A percentile compares a stretch with the other conserved stretches of the same genome.
Evolutionary conservation across 2,113 vertebrate species (phyloP).

Genomic region (Leptosomus discolor): DNA sequence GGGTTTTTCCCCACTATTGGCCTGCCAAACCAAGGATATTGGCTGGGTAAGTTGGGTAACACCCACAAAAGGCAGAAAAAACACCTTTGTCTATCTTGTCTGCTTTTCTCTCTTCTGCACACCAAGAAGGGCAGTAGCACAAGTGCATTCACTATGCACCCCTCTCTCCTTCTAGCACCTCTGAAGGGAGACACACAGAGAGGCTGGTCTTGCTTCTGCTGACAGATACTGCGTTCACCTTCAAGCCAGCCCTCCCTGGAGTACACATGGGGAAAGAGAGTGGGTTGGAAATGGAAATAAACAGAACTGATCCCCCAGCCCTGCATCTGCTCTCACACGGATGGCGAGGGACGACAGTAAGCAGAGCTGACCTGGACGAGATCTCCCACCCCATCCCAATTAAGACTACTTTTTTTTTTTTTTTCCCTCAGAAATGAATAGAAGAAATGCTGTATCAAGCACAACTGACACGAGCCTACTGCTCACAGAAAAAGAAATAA

Average conservation of each 20-base stretch:
- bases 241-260: background rate
- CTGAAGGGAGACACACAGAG: background rate
- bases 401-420: no score
- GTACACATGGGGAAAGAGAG: background rate
- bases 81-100: background rate
- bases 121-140: background rate
- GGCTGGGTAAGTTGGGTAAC: background rate
- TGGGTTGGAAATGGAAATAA: background rate
- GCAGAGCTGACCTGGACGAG: background rate
- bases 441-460: background rate
- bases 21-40: background rate
- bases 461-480: fast-evolving
- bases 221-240: background rate
- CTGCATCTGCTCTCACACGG: background rate
- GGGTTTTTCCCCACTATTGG: background rate
- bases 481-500: background rate
- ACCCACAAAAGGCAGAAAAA: background rate
- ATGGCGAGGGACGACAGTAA: fast-evolving
- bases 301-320: background rate
- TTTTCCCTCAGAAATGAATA: background rate
- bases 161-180: background rate
- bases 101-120: background rate
- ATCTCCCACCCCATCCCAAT: background rate
- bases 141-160: fast-evolving
- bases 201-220: background rate